Percentiles rank a stretch among this genome's conserved stretches.
Evolutionary conservation across 2,888 invertebrate species (phyloP).

Genomic region (Chirona hameri): DNA sequence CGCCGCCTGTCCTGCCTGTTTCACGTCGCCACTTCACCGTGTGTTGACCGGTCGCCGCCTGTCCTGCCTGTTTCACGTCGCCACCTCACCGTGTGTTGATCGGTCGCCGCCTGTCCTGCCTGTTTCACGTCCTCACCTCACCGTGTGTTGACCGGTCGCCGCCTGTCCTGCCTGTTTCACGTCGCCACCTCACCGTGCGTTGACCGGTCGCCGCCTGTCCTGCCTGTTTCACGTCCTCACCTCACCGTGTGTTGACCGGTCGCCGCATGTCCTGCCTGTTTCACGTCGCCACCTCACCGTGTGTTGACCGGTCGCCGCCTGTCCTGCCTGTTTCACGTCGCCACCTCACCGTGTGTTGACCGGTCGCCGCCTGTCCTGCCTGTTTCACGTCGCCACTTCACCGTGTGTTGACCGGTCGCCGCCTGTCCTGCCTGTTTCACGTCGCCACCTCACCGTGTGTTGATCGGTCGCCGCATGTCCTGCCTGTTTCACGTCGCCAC

Average conservation of each 20-base stretch:
- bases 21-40: constrained; percentile 48
- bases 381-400: constrained; percentile 52
- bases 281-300: constrained; percentile 48
- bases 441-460: too few species aligned
- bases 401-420: too few species aligned
- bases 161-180: constrained; percentile 47
- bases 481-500: constrained; percentile 51
- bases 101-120: background rate
- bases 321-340: constrained; percentile 49
- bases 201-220: too few species aligned
- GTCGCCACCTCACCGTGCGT: too few species aligned
- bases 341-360: too few species aligned
- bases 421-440: constrained; percentile 47
- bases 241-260: too few species aligned
- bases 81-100: too few species aligned
- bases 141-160: too few species aligned
- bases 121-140: constrained; percentile 52
- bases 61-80: constrained; percentile 49
- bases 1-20: constrained; percentile 41
- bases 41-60: too few species aligned
- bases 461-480: too few species aligned
- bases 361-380: background rate
- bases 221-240: constrained; percentile 51
- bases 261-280: constrained; percentile 41
- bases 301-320: too few species aligned